A percentile compares a stretch with the other conserved stretches of the same genome.
phyloP scores from a whole-genome alignment of 2,113 vertebrate genomes.

The Microcebus tavaratra region DNA sequence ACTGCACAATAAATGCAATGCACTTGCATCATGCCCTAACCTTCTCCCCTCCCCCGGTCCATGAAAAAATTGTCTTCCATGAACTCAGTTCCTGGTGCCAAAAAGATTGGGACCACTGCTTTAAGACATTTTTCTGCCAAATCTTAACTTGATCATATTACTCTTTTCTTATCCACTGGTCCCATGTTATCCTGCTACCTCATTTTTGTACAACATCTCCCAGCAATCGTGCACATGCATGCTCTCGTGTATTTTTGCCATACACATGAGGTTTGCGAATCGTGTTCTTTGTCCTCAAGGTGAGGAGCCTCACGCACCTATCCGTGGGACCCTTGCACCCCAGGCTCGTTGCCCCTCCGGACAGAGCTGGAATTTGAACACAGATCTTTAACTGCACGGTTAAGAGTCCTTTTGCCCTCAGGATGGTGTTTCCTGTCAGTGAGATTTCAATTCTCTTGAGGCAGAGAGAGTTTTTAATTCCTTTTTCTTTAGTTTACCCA shows the following conservation, averaged over 20 bases:
- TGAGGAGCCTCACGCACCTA: too few species aligned
- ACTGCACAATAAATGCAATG: too few species aligned
- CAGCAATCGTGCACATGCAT: fast-evolving
- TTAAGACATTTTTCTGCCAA: neutral
- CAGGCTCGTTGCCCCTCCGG: fast-evolving
- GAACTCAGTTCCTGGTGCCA: too few species aligned
- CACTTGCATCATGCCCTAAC: too few species aligned
- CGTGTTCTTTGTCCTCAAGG: neutral
- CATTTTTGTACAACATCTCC: fast-evolving
- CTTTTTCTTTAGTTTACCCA: too few species aligned
- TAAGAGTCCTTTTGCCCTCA: neutral
- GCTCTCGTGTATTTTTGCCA: fast-evolving
- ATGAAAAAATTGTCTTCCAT: too few species aligned
- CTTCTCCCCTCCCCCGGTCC: too few species aligned
- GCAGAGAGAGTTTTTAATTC: neutral
- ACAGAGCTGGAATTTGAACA: fast-evolving
- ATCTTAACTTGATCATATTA: fast-evolving
- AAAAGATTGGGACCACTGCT: too few species aligned
- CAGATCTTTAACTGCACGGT: too few species aligned
- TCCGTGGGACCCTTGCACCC: neutral
- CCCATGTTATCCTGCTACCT: fast-evolving
- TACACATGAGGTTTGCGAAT: fast-evolving
- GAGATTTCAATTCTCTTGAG: neutral
- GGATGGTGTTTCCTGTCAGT: neutral
- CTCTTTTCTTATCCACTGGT: fast-evolving